Conservation (phyloP, 30 jellyfish, hydroid and myxozoan genomes). For the Hydractinia symbiolongicarpus region DNA sequence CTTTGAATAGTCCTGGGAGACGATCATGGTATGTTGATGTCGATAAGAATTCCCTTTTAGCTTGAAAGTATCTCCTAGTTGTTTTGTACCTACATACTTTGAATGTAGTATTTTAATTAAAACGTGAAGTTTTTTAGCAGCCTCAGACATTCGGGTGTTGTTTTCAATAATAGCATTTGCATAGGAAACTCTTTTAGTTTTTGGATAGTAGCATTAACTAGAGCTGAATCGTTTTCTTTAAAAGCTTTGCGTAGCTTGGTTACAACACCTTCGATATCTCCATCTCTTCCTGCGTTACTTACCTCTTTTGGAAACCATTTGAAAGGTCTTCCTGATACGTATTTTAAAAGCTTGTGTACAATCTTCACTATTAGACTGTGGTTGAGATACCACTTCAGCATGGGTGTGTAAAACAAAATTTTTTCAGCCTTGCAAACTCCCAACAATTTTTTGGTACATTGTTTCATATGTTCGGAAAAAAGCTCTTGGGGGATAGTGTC, state of each 20-base stretch:
- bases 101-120: no score
- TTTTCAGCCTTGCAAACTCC: no score
- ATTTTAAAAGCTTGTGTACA: slow-evolving; percentile 8
- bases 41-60: slow-evolving; percentile 12
- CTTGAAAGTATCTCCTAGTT: slow-evolving; percentile 5
- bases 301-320: slow-evolving; percentile 11
- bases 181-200: slow-evolving; percentile 3
- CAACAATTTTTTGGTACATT: background rate
- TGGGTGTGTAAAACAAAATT: slow-evolving; percentile 1
- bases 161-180: no score
- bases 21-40: no score
- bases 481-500: background rate
- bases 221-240: slow-evolving; percentile 10
- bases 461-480: background rate
- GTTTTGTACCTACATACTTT: no score
- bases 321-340: slow-evolving; percentile 9
- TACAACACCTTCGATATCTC: slow-evolving; percentile 6
- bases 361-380: slow-evolving; percentile 3
- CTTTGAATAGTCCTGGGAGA: no score
- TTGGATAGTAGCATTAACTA: slow-evolving; percentile 3
- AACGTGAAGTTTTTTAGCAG: no score
- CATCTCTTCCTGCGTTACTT: slow-evolving; percentile 6
- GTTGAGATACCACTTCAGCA: slow-evolving; percentile 8
- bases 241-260: slow-evolving; percentile 7
- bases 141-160: no score